Conservation (phyloP, 2,888 invertebrate genomes). For the Kryphioiulus occultus region DNA sequence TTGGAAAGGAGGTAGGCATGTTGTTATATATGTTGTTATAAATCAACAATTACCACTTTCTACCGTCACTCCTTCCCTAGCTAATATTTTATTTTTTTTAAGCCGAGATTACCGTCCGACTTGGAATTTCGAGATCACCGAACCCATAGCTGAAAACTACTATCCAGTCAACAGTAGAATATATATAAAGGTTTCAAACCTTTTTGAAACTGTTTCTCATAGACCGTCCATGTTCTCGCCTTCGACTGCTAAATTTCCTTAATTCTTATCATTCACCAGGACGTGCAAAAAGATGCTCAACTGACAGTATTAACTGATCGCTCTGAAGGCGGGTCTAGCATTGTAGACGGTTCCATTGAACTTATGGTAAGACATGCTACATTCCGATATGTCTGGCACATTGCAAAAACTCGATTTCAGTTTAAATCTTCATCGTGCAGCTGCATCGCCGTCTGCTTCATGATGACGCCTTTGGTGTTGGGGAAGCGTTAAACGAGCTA, state of each 20-base stretch:
- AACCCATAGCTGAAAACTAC: conserved; percentile 48
- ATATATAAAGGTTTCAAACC: conserved; percentile 43
- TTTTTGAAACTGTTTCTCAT: no score
- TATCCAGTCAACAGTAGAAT: conserved; percentile 50
- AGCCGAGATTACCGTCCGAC: conserved; percentile 50
- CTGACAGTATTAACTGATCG: conserved; percentile 56
- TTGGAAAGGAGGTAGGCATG: conserved; percentile 69
- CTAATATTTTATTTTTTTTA: background rate
- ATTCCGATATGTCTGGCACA: no score
- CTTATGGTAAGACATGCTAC: conserved; percentile 62
- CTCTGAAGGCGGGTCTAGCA: conserved; percentile 61
- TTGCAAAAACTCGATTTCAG: no score
- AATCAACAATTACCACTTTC: no score
- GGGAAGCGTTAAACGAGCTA: conserved; percentile 86
- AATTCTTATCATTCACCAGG: conserved; percentile 47
- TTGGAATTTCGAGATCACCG: conserved; percentile 44
- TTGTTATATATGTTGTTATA: no score
- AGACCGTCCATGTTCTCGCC: no score
- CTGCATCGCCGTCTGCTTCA: conserved; percentile 44
- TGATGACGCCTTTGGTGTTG: conserved; percentile 73
- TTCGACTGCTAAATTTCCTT: background rate
- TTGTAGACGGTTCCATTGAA: conserved; percentile 62
- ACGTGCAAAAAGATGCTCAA: no score
- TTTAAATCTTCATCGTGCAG: background rate
- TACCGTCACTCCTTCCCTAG: no score